A percentile compares a stretch with the other conserved stretches of the same genome.
phyloP scores from a whole-genome alignment of 2,113 vertebrate genomes.

The Zosterops pallidus region DNA sequence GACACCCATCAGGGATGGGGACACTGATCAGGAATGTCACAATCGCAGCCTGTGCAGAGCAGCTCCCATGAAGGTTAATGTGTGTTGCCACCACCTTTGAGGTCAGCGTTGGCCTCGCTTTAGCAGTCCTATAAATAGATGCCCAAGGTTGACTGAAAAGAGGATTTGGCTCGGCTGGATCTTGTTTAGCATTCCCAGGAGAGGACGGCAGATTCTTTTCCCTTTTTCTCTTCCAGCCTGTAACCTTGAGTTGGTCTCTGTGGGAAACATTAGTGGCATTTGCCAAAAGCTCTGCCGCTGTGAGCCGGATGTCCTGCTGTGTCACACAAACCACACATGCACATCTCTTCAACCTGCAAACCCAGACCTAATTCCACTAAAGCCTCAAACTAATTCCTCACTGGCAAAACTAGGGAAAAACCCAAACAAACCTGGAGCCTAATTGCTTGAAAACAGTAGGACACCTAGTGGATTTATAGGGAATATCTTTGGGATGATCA shows the following conservation, averaged over 20 bases:
- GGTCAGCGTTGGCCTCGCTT: conserved; percentile 1
- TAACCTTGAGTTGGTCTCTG: conserved; percentile 16
- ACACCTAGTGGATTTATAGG: conserved; percentile 66
- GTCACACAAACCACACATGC: background rate
- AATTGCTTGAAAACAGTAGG: conserved; percentile 65
- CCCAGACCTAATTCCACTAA: background rate
- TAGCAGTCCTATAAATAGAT: conserved; percentile 53
- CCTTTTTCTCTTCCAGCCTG: conserved; percentile 6
- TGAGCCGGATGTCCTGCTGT: background rate
- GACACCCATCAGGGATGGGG: background rate
- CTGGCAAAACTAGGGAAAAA: background rate
- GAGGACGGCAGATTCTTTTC: conserved; percentile 19
- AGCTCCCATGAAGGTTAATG: background rate
- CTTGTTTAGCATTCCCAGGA: conserved; percentile 16
- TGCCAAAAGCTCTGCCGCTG: background rate
- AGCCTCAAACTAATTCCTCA: background rate
- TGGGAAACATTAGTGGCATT: background rate
- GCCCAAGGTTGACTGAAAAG: background rate
- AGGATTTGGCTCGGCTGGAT: conserved; percentile 28
- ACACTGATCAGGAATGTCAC: background rate
- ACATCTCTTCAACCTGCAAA: background rate
- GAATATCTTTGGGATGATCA: conserved; percentile 18
- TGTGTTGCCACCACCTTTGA: background rate
- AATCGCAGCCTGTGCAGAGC: background rate
- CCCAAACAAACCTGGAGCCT: background rate